Evolutionary conservation across 2,113 vertebrate species (phyloP), one percentile per base, ranked within the genome.

Genomic region (Xenus cinereus): DNA sequence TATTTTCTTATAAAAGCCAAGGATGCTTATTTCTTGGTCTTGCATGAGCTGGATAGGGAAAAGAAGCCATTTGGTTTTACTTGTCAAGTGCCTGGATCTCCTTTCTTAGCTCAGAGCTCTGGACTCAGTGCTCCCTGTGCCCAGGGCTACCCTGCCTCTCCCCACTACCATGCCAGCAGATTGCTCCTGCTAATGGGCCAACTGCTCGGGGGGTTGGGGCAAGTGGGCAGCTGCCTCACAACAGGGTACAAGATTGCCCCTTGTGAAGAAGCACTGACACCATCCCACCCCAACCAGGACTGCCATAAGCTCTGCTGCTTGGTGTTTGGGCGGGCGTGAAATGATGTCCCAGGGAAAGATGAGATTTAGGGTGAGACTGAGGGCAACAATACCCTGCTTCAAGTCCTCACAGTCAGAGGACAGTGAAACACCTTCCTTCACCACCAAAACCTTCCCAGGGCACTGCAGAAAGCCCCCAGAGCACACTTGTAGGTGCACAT

Each of bases 101-200:
- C 23, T 48, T 50, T 28, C 35, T 57, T 13, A 64, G 77, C 63
- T 81, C 41, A 56, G 50, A 69, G 48, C 63, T 87, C 62, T 33
- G 14, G 32, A 43, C 43, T 30, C 48, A 56, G 54, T 20, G 26
- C 21, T 48, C 15, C 56, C 18, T 10, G 6, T 43, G 54, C 22
- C 41, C 18, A 27, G 32, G 32, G 28, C 33, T 20, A 39, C 28
- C 8, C 45, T 39, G 59, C 45, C 67, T 53, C 50, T 35, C 45
- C 39, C 41, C 9, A 4, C 22, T 9, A 20, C 50, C 10, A n/a
- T 2, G 6, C 26, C 32, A 64, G 43, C 2, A 43, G 26, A 35
- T 18, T 19, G 27, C 28, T 73, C 57, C 45, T 45, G 41, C 1
- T 0, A 53, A 73, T 0, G 2, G 17, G n/a, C 5, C 53, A 62